A percentile compares a stretch with the other conserved stretches of the same genome.
Evolutionary conservation across 2,113 vertebrate genomes (phyloP).

Genomic region (Acanthochromis polyacanthus): DNA sequence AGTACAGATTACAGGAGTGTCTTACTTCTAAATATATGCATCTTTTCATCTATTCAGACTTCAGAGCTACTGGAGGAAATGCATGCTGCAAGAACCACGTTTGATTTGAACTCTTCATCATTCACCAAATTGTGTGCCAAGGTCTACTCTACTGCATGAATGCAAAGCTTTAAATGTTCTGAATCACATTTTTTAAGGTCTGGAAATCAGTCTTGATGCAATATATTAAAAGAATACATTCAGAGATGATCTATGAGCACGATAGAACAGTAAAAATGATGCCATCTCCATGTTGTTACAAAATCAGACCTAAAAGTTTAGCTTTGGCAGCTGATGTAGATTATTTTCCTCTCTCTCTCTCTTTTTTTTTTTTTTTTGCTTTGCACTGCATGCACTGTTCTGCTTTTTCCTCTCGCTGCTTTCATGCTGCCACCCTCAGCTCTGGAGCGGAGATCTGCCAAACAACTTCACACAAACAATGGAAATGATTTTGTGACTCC

Average conservation of each 20-base stretch:
- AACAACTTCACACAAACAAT: slow-evolving; percentile 1
- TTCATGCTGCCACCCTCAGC: slow-evolving; percentile 1
- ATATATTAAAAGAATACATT: too few species aligned
- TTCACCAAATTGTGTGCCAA: too few species aligned
- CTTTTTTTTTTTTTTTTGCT: neutral
- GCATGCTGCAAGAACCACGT: neutral
- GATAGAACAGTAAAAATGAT: neutral
- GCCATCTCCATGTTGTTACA: neutral
- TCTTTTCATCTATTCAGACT: slow-evolving; percentile 5
- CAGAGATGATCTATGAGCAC: too few species aligned
- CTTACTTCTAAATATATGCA: neutral
- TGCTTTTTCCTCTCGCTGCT: neutral
- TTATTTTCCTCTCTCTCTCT: neutral
- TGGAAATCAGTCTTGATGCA: too few species aligned
- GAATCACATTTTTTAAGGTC: too few species aligned
- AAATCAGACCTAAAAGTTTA: neutral
- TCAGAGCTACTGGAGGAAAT: neutral
- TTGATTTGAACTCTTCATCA: neutral
- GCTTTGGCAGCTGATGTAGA: neutral
- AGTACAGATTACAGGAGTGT: neutral
- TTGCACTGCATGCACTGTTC: neutral
- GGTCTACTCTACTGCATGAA: too few species aligned
- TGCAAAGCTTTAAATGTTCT: too few species aligned
- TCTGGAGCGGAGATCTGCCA: neutral
- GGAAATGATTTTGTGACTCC: neutral